Percentiles rank a stretch among this genome's conserved stretches.
Conservation (phyloP, 2,797 vertebrate genomes). For the Tokudaia tokunoshimensis region DNA sequence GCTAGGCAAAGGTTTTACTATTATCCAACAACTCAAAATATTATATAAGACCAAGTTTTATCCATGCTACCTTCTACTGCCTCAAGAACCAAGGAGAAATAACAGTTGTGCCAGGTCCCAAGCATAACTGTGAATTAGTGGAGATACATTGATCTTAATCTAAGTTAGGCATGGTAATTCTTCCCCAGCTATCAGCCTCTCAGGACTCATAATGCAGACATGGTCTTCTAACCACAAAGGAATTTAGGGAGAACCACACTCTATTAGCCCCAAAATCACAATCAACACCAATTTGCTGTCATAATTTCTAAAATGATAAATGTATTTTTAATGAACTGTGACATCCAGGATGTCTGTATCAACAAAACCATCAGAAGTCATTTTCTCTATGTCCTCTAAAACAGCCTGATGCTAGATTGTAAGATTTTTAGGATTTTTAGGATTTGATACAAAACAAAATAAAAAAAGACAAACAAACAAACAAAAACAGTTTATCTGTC, state of each 20-base stretch:
- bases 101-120: too few species aligned
- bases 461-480: not conserved
- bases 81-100: too few species aligned
- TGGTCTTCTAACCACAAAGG: not conserved
- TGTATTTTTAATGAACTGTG: not conserved
- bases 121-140: too few species aligned
- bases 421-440: not conserved
- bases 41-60: too few species aligned
- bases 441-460: not conserved
- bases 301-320: not conserved
- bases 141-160: not conserved
- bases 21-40: too few species aligned
- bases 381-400: not conserved
- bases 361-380: not conserved
- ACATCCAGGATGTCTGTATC: not conserved
- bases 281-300: not conserved
- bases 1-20: too few species aligned
- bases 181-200: rapidly evolving
- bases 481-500: not conserved
- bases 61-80: too few species aligned
- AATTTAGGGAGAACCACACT: not conserved
- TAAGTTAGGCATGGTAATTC: too few species aligned
- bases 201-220: not conserved
- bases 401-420: not conserved
- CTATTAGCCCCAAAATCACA: not conserved